A percentile compares a stretch with the other conserved stretches of the same genome.
These are phyloP conservation scores for Latrodectus geometricus DNA, from an alignment of 1,140 invertebrate genomes.

Conservation along the genomic window DNA sequence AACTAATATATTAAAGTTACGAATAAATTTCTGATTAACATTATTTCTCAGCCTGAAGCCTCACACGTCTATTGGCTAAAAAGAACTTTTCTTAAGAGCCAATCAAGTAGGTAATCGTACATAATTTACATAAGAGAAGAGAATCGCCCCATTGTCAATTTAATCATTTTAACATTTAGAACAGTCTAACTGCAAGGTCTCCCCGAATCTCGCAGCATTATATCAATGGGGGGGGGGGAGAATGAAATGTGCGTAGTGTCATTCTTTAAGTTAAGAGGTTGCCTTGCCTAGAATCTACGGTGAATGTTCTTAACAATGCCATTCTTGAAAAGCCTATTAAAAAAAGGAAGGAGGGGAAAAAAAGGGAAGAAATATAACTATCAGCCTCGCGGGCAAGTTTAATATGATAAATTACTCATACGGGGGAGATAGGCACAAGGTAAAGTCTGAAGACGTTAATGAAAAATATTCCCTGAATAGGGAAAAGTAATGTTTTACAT, in stretches of 20 bases:
- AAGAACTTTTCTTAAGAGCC: too few relatives aligned
- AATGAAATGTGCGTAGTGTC: not conserved
- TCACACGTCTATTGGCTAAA: too few relatives aligned
- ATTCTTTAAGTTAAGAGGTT: not conserved
- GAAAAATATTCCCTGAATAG: conserved; percentile 55
- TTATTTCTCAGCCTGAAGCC: too few relatives aligned
- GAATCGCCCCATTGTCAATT: not conserved
- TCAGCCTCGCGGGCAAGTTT: conserved; percentile 51
- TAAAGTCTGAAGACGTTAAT: conserved; percentile 52
- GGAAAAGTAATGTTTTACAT: conserved; percentile 56
- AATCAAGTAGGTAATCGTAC: too few relatives aligned
- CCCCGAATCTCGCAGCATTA: not conserved
- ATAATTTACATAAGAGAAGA: too few relatives aligned
- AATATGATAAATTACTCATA: conserved; percentile 57
- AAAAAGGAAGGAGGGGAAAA: not conserved
- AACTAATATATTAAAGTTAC: too few relatives aligned
- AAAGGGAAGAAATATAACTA: conserved; percentile 49
- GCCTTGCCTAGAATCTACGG: not conserved
- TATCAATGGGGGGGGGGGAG: not conserved
- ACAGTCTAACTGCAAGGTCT: not conserved
- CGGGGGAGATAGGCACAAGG: conserved; percentile 49
- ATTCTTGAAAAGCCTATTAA: not conserved
- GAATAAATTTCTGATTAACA: too few relatives aligned
- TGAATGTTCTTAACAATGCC: not conserved
- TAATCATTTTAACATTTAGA: not conserved